Evolutionary conservation across 2,888 invertebrate species (phyloP), one percentile per base, ranked within the genome.

Genomic region (Caenorhabditis uteleia): DNA sequence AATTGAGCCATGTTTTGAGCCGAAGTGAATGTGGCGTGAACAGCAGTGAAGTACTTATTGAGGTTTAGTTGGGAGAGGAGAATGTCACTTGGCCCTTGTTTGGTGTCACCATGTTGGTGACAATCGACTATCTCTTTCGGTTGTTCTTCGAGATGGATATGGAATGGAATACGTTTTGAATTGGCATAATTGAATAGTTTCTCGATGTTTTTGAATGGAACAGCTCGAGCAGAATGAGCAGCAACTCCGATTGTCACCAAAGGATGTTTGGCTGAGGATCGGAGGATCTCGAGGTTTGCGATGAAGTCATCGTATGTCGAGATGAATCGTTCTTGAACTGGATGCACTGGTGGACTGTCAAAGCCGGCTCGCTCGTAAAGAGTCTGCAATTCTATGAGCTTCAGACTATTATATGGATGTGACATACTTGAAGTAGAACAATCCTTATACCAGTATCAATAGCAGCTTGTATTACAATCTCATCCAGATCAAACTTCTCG

Each of bases 111-210:
- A 54, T 31, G 55, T 23, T 44, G 50, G n/a, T 58, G 57, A 38
- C 74, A 79, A 38, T 78, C 77, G 1, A 49, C 7, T 29, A 79
- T 70, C 51, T 80, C 80, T 45, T 77, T 74, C 1, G 82, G 82
- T 48, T 82, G 82, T 50, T 82, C 82, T 53, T 82, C 82, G 33
- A 82, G 58, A 57, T 82, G 82, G 36, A 82, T 77, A 56, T 82
- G 82, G 50, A 82, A 81, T 16, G 82, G 76, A 6, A 78, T 29
- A 2, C 60, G 42, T 6, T 70, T 39, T 18, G 45, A 33, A 2
- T 40, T 44, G 0, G 78, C 69, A 45, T 55, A 79, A 2, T 72
- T 48, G 44, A 70, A 68, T 16, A 82, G 48, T 49, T 51, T 42
- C 20, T 49, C 42, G 23, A 78, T 68, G 26, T 65, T 68, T 4